Evolutionary conservation across 2,888 invertebrate species (phyloP), one percentile per base, ranked within the genome.

Genomic region (Thera britannica): DNA sequence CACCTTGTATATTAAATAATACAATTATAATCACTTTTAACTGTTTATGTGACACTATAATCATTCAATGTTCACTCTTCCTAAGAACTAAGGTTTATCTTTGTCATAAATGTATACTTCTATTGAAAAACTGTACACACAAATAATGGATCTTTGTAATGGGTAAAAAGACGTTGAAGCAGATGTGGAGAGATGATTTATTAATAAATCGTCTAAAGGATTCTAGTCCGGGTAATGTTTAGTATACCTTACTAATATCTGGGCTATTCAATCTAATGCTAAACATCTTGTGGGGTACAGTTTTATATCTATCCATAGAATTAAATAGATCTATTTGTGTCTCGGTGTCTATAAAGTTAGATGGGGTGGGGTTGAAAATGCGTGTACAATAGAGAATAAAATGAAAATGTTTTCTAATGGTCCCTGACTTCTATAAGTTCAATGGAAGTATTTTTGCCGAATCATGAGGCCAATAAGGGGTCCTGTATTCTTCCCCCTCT

Each of bases 1-100:
- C n/a, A n/a, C n/a, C n/a, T n/a, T n/a, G n/a, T n/a, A 62, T 48
- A 59, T 54, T 52, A 65, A 60, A 62, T 80, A 76, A 75, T 78
- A 73, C 67, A 74, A 78, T 77, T 75, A 59, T 66, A 74, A 77
- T 52, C 56, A 51, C 8, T 23, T 51, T 55, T 49, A n/a, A 68
- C 54, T 55, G 35, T 62, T 48, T 49, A 46, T 57, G 64, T 60
- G n/a, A 55, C 58, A 48, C 7, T 3, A 36, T 56, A 7, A 56
- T 56, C 7, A 41, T 12, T 56, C 9, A 54, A 11, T 34, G 34
- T 23, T 54, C 2, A 35, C 54, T 35, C 34, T 34, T 54, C 2
- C 9, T 54, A 8, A 54, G 7, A 35, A 8, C 9, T 35, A 9
- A 35, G 35, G 35, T 54, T 46, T 46, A 7, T 41, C 41, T 41